Percentiles rank a stretch among this genome's conserved stretches.
Conservation (phyloP, 2,113 vertebrate genomes). For the Chloropsis hardwickii region DNA sequence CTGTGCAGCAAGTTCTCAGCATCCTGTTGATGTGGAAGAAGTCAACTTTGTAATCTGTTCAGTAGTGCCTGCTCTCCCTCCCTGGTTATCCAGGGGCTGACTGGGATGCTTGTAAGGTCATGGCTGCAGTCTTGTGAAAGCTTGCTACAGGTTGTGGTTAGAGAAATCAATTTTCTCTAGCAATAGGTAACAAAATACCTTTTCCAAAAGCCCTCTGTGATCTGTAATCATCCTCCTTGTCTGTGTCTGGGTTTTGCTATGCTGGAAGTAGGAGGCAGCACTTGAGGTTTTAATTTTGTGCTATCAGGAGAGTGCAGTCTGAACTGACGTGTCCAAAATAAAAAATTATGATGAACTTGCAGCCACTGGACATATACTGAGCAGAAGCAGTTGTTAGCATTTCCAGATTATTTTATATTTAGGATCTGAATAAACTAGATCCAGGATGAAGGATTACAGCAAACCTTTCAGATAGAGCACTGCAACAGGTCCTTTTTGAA, state of each 20-base stretch:
- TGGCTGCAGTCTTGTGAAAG: background rate
- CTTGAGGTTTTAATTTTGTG: constrained; percentile 8
- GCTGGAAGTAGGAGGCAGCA: background rate
- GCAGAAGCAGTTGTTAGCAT: background rate
- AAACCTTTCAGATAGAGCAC: background rate
- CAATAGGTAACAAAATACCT: background rate
- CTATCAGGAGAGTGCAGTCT: background rate
- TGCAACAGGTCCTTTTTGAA: background rate
- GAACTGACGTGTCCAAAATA: background rate
- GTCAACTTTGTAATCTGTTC: background rate
- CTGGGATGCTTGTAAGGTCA: background rate
- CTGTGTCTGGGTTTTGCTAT: background rate
- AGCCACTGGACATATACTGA: background rate
- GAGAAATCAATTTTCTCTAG: constrained; percentile 11
- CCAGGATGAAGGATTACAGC: background rate
- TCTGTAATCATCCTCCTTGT: background rate
- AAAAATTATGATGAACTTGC: background rate
- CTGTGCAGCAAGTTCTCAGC: background rate
- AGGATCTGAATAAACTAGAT: constrained; percentile 14
- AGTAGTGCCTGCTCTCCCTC: background rate
- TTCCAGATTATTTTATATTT: constrained; percentile 32
- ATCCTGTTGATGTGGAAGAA: background rate
- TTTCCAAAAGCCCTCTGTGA: background rate
- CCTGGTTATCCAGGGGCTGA: fast-evolving
- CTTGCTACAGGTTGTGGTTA: background rate